Conservation (phyloP, 2,797 vertebrate species). For the Gymnocypris eckloni region DNA sequence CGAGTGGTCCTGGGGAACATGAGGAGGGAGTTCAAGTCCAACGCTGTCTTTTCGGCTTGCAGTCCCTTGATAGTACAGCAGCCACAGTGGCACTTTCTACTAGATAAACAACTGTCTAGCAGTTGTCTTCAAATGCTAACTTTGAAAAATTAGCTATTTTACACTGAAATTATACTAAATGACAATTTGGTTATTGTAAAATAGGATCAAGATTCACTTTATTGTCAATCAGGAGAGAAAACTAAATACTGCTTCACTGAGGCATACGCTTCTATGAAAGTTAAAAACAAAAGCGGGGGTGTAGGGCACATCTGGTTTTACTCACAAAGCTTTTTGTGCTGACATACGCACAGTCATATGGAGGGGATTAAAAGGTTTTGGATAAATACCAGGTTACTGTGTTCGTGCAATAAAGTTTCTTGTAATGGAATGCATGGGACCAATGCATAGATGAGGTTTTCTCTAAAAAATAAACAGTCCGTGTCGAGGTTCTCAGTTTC, state of each 20-base stretch:
- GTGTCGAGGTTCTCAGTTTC: conserved; percentile 68
- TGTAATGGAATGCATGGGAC: not conserved
- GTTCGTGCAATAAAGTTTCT: conserved; percentile 9
- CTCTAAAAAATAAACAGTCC: conserved; percentile 63
- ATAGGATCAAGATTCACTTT: not conserved
- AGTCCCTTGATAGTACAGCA: conserved; percentile 9
- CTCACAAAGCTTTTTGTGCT: conserved; percentile 46
- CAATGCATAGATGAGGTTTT: not conserved
- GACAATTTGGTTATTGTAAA: not conserved
- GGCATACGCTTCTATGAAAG: not conserved
- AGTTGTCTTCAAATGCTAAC: not conserved
- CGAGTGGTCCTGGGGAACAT: not conserved
- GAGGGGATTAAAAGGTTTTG: conserved; percentile 66
- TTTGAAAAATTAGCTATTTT: not conserved
- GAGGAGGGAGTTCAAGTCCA: not conserved
- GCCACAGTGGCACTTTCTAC: not conserved
- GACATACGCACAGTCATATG: conserved; percentile 55
- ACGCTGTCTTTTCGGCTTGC: not conserved
- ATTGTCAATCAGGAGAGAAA: not conserved
- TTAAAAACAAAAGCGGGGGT: not conserved
- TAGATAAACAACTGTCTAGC: conserved; percentile 2
- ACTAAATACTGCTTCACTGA: not conserved
- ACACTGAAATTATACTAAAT: not conserved
- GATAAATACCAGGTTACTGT: conserved; percentile 13
- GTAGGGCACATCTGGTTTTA: conserved; percentile 64